Evolutionary conservation across 2,888 invertebrate genomes (phyloP), one percentile per base, ranked within the genome.

Genomic region (Oasisia sp.): DNA sequence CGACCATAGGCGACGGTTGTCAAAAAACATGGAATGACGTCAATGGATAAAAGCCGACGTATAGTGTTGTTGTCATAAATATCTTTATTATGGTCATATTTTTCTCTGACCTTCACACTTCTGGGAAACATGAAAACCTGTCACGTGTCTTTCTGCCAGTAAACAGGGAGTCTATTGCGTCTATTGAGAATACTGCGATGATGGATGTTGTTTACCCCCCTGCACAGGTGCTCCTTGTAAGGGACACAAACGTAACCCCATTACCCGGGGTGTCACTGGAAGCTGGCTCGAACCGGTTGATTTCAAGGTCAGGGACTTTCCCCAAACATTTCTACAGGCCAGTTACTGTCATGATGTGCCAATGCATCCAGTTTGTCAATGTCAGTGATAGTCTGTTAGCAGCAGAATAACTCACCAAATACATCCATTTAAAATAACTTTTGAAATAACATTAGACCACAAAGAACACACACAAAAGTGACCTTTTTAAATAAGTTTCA

Each of bases 241-340:
- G 74, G 74, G 74, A 74, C n/a, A 74, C 27, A n/a, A 74, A 74
- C 74, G 14, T 74, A 74, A 74, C 74, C 74, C 74, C 74, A 74
- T 27, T 27, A 74, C 74, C 74, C 27, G 74, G 74, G 74, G 74
- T n/a, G 50, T 27, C 19, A 74, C 74, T 19, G 74, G 74, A 74
- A 74, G n/a, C 74, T 74, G 74, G 74, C 14, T 74, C 27, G n/a
- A 74, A 74, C 74, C n/a, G 7, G 27, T 74, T 74, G 74, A 74
- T n/a, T n/a, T 74, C 74, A 74, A 74, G 74, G 74, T 74, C 74
- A 7, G 27, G 74, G 74, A n/a, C n/a, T 74, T 74, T 74, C 19
- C 27, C 74, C 27, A 74, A 74, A 27, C 19, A 19, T 74, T 74
- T 74, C 5, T 58, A 58, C 0, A 58, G 58, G 45, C 11, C 9